These are phyloP conservation scores for Crotalus horridus DNA, from an alignment of 2,113 vertebrate species.

Conservation along the genomic window DNA sequence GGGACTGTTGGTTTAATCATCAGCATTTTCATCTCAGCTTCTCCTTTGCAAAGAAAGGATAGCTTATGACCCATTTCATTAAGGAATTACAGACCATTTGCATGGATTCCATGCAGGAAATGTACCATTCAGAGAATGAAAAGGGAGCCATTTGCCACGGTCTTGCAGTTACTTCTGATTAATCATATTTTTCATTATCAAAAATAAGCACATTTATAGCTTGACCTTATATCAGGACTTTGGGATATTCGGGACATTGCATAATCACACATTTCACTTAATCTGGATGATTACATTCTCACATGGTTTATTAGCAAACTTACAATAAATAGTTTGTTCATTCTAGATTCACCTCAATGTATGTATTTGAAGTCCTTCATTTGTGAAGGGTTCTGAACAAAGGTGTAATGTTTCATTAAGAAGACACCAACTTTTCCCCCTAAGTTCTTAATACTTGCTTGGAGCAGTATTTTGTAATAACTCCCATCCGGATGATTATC, in stretches of 20 bases:
- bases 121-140: not conserved
- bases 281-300: not conserved
- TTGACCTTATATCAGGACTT: not conserved
- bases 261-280: not conserved
- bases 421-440: no score
- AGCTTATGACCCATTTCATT: slow-evolving; percentile 34
- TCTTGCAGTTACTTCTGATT: not conserved
- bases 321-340: not conserved
- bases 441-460: not conserved
- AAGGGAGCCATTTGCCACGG: not conserved
- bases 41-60: slow-evolving; percentile 7
- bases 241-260: not conserved
- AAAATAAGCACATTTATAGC: not conserved
- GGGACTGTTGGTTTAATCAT: slow-evolving; percentile 35
- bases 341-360: not conserved
- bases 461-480: not conserved
- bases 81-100: slow-evolving; percentile 23
- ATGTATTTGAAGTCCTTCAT: not conserved
- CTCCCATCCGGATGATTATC: no score
- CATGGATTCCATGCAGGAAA: not conserved
- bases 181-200: slow-evolving; percentile 4
- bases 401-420: not conserved
- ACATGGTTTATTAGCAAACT: not conserved
- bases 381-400: not conserved
- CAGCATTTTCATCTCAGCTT: slow-evolving; percentile 36